These are phyloP conservation scores for Bothrops alternatus DNA, from an alignment of 2,797 vertebrate genomes.

Conservation along the genomic window DNA sequence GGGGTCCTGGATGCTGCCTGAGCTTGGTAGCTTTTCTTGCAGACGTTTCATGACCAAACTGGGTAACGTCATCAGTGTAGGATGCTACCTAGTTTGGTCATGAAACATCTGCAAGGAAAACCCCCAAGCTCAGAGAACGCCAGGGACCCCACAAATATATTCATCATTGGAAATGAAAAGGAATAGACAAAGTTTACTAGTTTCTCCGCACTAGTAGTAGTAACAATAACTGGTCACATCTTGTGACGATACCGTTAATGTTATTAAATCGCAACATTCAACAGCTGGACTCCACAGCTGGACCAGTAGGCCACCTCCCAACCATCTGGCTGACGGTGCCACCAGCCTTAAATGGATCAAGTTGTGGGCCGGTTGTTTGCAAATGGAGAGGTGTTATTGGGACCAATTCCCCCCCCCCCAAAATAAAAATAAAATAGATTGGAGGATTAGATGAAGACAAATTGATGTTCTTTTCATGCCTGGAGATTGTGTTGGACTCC, in stretches of 20 bases:
- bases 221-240: background rate
- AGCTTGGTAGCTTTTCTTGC: background rate
- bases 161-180: background rate
- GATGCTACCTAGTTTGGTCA: background rate
- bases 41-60: background rate
- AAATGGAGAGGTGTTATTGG: background rate
- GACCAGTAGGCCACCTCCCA: background rate
- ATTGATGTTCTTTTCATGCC: background rate
- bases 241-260: background rate
- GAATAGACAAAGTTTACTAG: background rate
- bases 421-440: background rate
- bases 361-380: background rate
- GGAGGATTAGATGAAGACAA: background rate
- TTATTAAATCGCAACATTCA: background rate
- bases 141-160: background rate
- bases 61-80: no score
- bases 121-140: background rate
- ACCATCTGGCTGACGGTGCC: background rate
- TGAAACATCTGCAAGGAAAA: background rate
- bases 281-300: background rate
- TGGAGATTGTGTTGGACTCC: background rate
- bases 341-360: background rate
- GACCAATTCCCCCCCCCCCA: background rate
- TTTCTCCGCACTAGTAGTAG: background rate
- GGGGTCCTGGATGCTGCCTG: accelerated